Base-by-base conservation (phyloP, 2,888 invertebrate species). In the Agrochola litura region DNA sequence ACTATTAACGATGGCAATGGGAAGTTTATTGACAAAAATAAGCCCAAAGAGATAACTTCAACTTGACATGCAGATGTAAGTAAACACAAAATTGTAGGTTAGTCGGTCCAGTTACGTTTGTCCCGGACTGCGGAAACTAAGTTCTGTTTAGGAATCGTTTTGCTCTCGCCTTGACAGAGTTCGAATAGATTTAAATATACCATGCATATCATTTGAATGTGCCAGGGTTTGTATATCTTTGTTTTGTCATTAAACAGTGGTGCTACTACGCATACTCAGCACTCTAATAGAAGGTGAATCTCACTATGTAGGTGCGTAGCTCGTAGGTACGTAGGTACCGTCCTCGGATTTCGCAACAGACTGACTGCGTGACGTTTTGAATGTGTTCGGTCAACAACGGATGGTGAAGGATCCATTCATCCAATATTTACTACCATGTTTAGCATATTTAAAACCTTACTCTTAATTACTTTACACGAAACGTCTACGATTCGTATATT, bases 271-370 rank as follows among this genome's bases (percentile, higher is more conserved):
- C 76, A 80, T 78, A 77, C 69, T 81, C 76, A 60, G 66, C 58
- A 76, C 70, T 77, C 58, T 75, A 79, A 77, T 83, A 75, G 72
- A 82, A 81, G 74, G 80, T 78, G 80, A 82, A 86, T 83, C 82
- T 78, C 54, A 46, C 71, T 79, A 75, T 69, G 73, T 66, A 41
- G 43, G 65, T 58, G n/a, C 75, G 30, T 61, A 63, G 78, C 61
- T 61, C 66, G n/a, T 56, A 67, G 83, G 56, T 61, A 25, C 77
- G 16, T 49, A 61, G 69, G 25, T 75, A 77, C 75, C 68, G 86
- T 86, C 88, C 90, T 89, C 84, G 88, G 66, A 77, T 91, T 90
- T 87, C 86, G 88, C 86, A 91, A 91, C 75, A 64, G 72, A 37
- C 77, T 41, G 76, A 58, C 66, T 77, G 82, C 84, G 82, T 84